Base-by-base conservation (phyloP, 2,113 vertebrate species). In the Nannobrachium achirus region DNA sequence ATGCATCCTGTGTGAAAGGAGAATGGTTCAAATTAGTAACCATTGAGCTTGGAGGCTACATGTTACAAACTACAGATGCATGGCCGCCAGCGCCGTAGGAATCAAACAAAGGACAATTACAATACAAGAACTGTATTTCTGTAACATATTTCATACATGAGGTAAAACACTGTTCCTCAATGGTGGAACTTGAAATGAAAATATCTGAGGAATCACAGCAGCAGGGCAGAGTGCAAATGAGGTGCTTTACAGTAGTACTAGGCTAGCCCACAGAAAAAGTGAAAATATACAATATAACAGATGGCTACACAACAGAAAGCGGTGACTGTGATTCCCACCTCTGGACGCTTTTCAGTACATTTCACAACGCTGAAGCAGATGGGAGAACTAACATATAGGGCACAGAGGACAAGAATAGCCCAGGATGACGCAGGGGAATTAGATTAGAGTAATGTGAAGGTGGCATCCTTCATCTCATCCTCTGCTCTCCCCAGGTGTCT, bases 341-440 rank as follows among this genome's bases (percentile, higher is more conserved):
- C 42, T 71, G 14, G 18, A 59, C 39, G 56, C 74, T 75, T 77
- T 53, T 33, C 25, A 33, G 25, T 33, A 33, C 25, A 33, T 33
- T 33, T 33, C 25, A 33, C 25, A 33, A 33, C 25, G 6, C 25
- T 33, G 25, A 33, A 33, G 25, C 25, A 33, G 25, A 33, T 33
- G 25, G 25, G 25, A n/a, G n/a, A n/a, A n/a, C 1, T 33, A 85
- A 81, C 75, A 74, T 80, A 71, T 71, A 76, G 86, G 81, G 25
- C 25, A 76, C 73, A 68, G n/a, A 4, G 78, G 83, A 76, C 89
- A 89, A 83, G 88, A 87, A 90, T 87, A 90, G 85, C 75, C 63
- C 33, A 39, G 46, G 41, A 33, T 91, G 90, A 90, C 84, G 86
- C 82, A 90, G 77, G 76, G 76, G 78, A 78, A 82, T 86, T 74